Evolutionary conservation across 2,888 invertebrate species (phyloP), one percentile per base, ranked within the genome.

Genomic region (Eulithis testata): DNA sequence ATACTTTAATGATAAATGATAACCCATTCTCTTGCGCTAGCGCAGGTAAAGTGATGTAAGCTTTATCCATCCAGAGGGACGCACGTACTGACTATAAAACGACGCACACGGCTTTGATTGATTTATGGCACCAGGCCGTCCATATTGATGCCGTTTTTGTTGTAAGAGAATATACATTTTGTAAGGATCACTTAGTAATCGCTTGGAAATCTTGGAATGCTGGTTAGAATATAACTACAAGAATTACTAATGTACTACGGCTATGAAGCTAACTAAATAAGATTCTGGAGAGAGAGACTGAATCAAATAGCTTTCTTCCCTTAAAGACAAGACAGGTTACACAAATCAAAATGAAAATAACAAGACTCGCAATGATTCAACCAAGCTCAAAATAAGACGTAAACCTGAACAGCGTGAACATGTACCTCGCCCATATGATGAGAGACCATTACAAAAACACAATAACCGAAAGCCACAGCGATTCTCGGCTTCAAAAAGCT

Each of bases 101-200:
- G 79, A 73, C 78, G 77, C 80, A 65, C 82, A 81, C 76, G 84
- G 76, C 78, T 80, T 78, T 78, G 76, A 79, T 78, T 89, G 91
- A 91, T 91, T 91, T 90, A 92, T 91, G 77, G 80, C 80, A 75
- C 71, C 76, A 73, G 75, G 83, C 76, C 82, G 83, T 74, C 83
- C 88, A 90, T 90, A 87, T 81, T 88, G 88, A 89, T 86, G 82
- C 74, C 79, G 80, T 79, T 84, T 78, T 76, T 80, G 79, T 80
- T 76, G 52, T 58, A 76, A 74, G 44, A n/a, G 60, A 68, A 65
- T 68, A 68, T 64, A 21, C 21, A 66, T 53, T 70, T 69, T 69
- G 65, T 70, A 52, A 56, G 62, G 56, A 53, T 68, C 43, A 55
- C 37, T 45, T 65, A 73, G 47, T 57, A 55, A 59, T 54, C 50